Percentiles rank a stretch among this genome's conserved stretches.
These are phyloP conservation scores for Chloromyia formosa DNA, from an alignment of 2,888 invertebrate genomes.

Conservation along the genomic window DNA sequence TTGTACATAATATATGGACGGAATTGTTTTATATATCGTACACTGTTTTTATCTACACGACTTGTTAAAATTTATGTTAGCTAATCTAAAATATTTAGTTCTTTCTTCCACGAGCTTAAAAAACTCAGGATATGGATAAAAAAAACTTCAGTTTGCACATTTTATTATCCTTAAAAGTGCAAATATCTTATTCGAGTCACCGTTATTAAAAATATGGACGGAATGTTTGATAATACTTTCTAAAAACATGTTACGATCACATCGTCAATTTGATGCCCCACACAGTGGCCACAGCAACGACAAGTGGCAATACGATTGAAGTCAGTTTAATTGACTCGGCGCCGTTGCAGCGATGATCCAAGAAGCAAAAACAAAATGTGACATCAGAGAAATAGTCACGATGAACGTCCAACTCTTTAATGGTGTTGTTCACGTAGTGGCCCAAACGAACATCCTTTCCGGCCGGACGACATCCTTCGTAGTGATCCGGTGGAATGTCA, in stretches of 20 bases:
- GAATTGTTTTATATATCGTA: too few species aligned
- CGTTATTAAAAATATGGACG: neutral
- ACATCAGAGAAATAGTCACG: slow-evolving; percentile 83
- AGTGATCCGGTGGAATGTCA: slow-evolving; percentile 90
- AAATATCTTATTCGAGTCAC: neutral
- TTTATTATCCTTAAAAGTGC: too few species aligned
- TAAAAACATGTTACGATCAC: neutral
- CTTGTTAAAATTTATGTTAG: too few species aligned
- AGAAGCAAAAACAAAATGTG: slow-evolving; percentile 89
- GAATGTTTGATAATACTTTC: neutral
- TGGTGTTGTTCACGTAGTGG: slow-evolving; percentile 87
- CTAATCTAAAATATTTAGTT: too few species aligned
- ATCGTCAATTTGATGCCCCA: neutral
- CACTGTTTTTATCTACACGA: too few species aligned
- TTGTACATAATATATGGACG: too few species aligned
- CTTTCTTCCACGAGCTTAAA: too few species aligned
- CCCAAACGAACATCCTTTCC: slow-evolving; percentile 81
- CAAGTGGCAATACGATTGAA: neutral
- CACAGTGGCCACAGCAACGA: neutral
- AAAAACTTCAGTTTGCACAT: too few species aligned
- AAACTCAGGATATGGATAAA: too few species aligned
- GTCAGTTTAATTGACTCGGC: slow-evolving; percentile 34
- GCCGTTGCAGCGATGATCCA: slow-evolving; percentile 87
- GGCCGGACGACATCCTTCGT: slow-evolving; percentile 87
- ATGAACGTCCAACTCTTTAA: slow-evolving; percentile 84